These are phyloP conservation scores for Drosophila neocordata DNA, from an alignment of 1,140 invertebrate species.

Conservation along the genomic window DNA sequence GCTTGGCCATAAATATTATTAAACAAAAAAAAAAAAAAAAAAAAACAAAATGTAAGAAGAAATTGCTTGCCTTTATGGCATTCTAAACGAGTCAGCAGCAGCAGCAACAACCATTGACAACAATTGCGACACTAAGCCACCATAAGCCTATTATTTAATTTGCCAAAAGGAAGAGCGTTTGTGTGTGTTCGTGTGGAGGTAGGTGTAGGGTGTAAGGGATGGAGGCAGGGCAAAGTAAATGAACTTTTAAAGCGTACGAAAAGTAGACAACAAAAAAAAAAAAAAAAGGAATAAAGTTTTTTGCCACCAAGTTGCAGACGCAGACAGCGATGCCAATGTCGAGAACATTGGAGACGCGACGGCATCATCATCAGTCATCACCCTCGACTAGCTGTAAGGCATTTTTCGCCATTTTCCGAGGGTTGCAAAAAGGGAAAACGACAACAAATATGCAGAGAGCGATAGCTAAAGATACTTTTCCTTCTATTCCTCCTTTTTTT, in stretches of 20 bases:
- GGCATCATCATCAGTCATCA: constrained; percentile 81
- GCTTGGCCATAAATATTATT: constrained; percentile 78
- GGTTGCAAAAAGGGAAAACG: constrained; percentile 62
- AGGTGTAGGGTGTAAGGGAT: not conserved
- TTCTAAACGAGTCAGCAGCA: constrained; percentile 61
- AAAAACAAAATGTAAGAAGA: too few relatives aligned
- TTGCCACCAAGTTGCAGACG: constrained; percentile 49
- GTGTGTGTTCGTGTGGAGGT: not conserved
- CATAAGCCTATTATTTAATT: constrained; percentile 80
- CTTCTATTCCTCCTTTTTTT: constrained; percentile 16
- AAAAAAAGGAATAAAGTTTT: constrained; percentile 23
- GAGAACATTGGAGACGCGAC: constrained; percentile 29
- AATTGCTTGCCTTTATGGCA: constrained; percentile 72
- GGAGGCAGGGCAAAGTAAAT: constrained; percentile 49
- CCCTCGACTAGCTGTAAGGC: constrained; percentile 55
- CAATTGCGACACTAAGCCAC: constrained; percentile 74
- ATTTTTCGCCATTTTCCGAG: constrained; percentile 45
- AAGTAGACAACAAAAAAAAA: constrained; percentile 68
- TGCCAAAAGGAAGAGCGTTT: constrained; percentile 33
- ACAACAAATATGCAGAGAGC: constrained; percentile 40
- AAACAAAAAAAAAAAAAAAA: constrained; percentile 40
- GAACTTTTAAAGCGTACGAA: constrained; percentile 71
- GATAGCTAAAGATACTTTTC: constrained; percentile 55
- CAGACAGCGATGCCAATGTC: not conserved
- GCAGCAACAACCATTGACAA: constrained; percentile 43